phyloP scores from a whole-genome alignment of 2,888 invertebrate genomes.

The Oligia strigilis region DNA sequence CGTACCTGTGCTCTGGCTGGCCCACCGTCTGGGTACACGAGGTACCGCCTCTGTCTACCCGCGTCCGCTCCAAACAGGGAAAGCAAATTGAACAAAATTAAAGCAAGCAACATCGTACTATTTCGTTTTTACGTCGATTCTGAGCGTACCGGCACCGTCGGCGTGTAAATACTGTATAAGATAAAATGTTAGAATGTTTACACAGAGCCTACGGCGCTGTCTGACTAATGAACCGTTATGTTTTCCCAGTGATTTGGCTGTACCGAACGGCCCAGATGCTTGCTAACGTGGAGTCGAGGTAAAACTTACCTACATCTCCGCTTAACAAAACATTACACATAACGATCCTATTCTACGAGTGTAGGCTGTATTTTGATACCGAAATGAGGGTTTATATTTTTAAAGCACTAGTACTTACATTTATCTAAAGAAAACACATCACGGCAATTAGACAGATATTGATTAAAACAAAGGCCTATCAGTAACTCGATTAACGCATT shows the following conservation, averaged over 20 bases:
- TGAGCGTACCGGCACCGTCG: conserved; percentile 73
- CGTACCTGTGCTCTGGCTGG: conserved; percentile 91
- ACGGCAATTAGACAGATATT: not conserved
- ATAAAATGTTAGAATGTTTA: conserved; percentile 85
- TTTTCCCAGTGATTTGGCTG: conserved; percentile 86
- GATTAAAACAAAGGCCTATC: not conserved
- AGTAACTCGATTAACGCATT: not conserved
- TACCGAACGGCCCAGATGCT: conserved; percentile 74
- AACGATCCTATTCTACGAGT: conserved; percentile 53
- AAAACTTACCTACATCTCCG: conserved; percentile 60
- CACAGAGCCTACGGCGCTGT: conserved; percentile 79
- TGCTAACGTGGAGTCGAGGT: conserved; percentile 58
- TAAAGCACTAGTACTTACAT: conserved; percentile 4
- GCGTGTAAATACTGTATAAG: conserved; percentile 82
- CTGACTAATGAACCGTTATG: conserved; percentile 89
- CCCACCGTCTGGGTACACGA: conserved; percentile 91
- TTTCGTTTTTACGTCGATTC: conserved; percentile 70
- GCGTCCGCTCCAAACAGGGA: conserved; percentile 71
- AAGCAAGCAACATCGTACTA: conserved; percentile 75
- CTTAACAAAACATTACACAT: conserved; percentile 71
- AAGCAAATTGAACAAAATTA: conserved; percentile 83
- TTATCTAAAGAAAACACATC: conserved; percentile 10
- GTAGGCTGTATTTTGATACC: conserved; percentile 38
- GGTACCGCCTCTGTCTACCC: conserved; percentile 87
- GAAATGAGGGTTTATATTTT: conserved; percentile 29